phyloP scores from a whole-genome alignment of 2,797 vertebrate genomes.

The Gambusia yucatana region DNA sequence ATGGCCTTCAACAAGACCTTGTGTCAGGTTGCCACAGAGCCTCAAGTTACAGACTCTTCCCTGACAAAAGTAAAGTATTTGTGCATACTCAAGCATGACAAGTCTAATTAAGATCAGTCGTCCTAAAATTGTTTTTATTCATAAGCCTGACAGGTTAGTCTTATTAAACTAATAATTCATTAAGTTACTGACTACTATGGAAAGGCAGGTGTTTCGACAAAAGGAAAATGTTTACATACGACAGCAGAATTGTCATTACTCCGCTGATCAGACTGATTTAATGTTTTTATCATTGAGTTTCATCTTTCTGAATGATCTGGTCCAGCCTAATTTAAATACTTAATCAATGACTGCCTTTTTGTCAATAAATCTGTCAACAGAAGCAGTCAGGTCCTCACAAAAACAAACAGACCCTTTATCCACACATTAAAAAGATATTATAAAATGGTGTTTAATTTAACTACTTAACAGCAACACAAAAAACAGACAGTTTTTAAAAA shows the following conservation, averaged over 20 bases:
- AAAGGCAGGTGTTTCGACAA: neutral
- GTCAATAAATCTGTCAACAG: neutral
- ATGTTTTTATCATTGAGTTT: neutral
- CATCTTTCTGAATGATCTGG: neutral
- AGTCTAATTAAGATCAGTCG: neutral
- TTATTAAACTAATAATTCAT: neutral
- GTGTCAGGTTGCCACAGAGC: constrained; percentile 53
- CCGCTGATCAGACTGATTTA: neutral
- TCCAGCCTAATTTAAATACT: neutral
- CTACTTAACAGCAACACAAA: no score
- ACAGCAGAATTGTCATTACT: neutral
- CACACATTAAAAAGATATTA: no score
- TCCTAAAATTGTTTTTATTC: neutral
- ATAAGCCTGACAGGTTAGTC: neutral
- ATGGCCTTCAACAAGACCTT: constrained; percentile 24
- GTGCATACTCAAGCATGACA: neutral
- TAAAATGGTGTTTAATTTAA: no score
- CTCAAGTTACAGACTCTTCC: constrained; percentile 50
- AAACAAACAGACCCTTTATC: neutral
- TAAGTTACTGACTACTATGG: neutral
- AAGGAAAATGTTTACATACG: neutral
- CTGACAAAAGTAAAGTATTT: constrained; percentile 21
- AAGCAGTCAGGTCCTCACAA: neutral
- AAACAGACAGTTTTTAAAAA: no score
- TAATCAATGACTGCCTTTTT: neutral